A percentile compares a stretch with the other conserved stretches of the same genome.
Conservation (phyloP, 2,113 vertebrate genomes). For the Anarhynchus alexandrinus region DNA sequence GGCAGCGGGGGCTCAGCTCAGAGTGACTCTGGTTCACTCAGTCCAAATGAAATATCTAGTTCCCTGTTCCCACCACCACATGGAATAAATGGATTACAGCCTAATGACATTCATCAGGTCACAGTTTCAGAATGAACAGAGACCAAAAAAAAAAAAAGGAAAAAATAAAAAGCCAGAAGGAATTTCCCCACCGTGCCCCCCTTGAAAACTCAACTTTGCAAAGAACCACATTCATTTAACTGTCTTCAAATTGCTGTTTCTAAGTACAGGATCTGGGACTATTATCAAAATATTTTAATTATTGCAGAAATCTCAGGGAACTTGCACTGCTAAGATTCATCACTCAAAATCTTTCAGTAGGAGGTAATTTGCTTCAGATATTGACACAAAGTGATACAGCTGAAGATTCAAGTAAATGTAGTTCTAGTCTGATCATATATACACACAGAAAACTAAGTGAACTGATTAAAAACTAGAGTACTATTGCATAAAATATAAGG, state of each 20-base stretch:
- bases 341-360: neutral
- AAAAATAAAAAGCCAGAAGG: neutral
- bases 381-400: neutral
- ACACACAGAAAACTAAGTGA: neutral
- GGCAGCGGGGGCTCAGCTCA: constrained; percentile 85
- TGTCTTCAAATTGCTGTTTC: neutral
- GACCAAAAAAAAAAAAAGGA: too few relatives aligned
- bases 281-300: neutral
- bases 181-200: neutral
- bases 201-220: neutral
- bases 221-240: neutral
- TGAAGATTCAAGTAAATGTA: neutral
- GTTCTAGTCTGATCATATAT: neutral
- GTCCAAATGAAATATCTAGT: constrained; percentile 82
- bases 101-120: constrained; percentile 87
- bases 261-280: neutral
- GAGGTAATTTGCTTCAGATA: neutral
- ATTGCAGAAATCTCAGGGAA: constrained; percentile 23
- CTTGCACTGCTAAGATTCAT: constrained; percentile 15
- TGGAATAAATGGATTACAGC: constrained; percentile 81
- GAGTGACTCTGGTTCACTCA: constrained; percentile 92
- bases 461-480: neutral
- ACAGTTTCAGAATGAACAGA: constrained; percentile 79
- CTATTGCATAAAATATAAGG: neutral
- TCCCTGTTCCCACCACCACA: constrained; percentile 80